These are phyloP conservation scores for Cataglyphis rosenhaueri DNA, from an alignment of 2,888 invertebrate genomes.

Conservation along the genomic window DNA sequence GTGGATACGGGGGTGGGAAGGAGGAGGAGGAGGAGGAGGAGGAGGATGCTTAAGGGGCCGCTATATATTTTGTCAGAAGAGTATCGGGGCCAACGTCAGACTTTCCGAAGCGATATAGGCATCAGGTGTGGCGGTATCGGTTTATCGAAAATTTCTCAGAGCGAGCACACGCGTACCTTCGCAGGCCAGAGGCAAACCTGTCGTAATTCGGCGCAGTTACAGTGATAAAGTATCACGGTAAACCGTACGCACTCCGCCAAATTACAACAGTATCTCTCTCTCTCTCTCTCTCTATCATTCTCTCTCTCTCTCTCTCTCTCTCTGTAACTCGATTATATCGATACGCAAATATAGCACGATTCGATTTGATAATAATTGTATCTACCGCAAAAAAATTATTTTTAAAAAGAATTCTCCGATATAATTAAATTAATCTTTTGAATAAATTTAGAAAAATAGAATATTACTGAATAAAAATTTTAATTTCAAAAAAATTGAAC, in stretches of 20 bases:
- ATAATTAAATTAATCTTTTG: not conserved
- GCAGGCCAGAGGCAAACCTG: conserved; percentile 29
- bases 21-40: too few species aligned
- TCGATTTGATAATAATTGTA: not conserved
- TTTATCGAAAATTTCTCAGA: conserved; percentile 65
- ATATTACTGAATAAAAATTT: not conserved
- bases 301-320: too few species aligned
- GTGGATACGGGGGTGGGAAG: conserved; percentile 54
- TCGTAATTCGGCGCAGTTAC: conserved; percentile 44
- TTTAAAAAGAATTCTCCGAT: not conserved
- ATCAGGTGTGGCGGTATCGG: conserved; percentile 66
- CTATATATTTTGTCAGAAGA: conserved; percentile 61
- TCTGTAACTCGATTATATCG: not conserved
- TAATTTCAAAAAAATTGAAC: not conserved
- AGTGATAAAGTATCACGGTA: conserved; percentile 39
- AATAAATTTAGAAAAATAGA: not conserved
- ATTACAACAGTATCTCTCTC: conserved; percentile 31
- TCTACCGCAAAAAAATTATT: not conserved
- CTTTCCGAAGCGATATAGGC: conserved; percentile 61
- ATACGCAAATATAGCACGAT: conserved; percentile 5
- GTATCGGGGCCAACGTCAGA: conserved; percentile 65
- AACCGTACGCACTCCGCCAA: conserved; percentile 46
- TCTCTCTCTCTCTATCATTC: not conserved
- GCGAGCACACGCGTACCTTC: conserved; percentile 12
- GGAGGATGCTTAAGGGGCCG: conserved; percentile 64